Percentiles rank a stretch among this genome's conserved stretches.
These are phyloP conservation scores for Lycodopsis pacificus DNA, from an alignment of 2,797 vertebrate genomes.

Conservation along the genomic window DNA sequence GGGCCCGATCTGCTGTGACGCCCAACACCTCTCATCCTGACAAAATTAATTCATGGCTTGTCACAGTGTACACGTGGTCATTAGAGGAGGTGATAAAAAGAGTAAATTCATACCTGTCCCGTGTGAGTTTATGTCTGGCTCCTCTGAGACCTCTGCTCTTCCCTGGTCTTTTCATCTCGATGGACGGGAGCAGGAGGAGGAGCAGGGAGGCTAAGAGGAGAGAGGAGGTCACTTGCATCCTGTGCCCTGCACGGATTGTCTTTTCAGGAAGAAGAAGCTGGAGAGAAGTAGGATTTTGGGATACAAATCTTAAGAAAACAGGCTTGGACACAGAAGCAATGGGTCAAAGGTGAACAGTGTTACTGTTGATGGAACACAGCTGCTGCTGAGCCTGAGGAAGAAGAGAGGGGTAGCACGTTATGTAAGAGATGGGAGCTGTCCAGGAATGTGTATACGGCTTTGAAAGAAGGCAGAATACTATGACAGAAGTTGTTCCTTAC, in stretches of 20 bases:
- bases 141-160: slow-evolving; percentile 77
- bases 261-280: slow-evolving; percentile 55
- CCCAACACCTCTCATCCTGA: slow-evolving; percentile 44
- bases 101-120: slow-evolving; percentile 62
- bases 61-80: not conserved
- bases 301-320: slow-evolving; percentile 48
- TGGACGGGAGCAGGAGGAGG: slow-evolving; percentile 82
- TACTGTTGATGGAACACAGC: slow-evolving; percentile 62
- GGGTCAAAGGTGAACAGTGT: slow-evolving; percentile 41
- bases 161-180: slow-evolving; percentile 79
- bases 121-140: slow-evolving; percentile 62
- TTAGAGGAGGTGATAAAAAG: not conserved
- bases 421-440: slow-evolving; percentile 26
- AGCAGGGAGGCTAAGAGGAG: slow-evolving; percentile 82
- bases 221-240: slow-evolving; percentile 65
- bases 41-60: not conserved
- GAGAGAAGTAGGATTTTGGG: slow-evolving; percentile 63
- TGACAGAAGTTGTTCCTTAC: not conserved
- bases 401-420: slow-evolving; percentile 35
- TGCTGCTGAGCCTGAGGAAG: slow-evolving; percentile 37
- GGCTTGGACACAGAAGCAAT: slow-evolving; percentile 46
- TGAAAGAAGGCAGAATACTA: slow-evolving; percentile 18
- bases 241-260: slow-evolving; percentile 45
- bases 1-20: slow-evolving; percentile 73
- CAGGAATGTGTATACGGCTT: slow-evolving; percentile 44